A percentile compares a stretch with the other conserved stretches of the same genome.
Evolutionary conservation across 1,140 invertebrate genomes (phyloP).

Genomic region (Aporrectodea caliginosa): DNA sequence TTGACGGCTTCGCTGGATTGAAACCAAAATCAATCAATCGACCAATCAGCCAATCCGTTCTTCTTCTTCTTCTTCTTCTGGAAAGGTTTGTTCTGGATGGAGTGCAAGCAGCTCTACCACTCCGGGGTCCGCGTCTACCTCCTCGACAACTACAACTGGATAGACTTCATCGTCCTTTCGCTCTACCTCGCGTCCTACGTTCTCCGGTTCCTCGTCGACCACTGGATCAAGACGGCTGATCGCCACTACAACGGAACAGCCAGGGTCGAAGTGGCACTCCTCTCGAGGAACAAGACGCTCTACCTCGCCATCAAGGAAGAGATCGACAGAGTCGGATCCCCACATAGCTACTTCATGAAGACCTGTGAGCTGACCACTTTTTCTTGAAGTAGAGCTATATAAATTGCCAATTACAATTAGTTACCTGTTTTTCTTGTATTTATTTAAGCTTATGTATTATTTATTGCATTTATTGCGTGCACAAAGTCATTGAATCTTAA

Average conservation of each 20-base stretch:
- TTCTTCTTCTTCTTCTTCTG: too few relatives aligned
- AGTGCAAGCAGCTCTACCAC: slow-evolving; percentile 54
- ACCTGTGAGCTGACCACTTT: slow-evolving; percentile 53
- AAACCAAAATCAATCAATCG: too few relatives aligned
- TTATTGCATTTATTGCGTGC: too few relatives aligned
- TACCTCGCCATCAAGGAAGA: slow-evolving; percentile 39
- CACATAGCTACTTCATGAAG: slow-evolving; percentile 53
- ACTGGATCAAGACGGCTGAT: slow-evolving; percentile 34
- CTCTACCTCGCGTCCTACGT: slow-evolving; percentile 55
- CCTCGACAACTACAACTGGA: slow-evolving; percentile 52
- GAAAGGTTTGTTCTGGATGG: slow-evolving; percentile 54
- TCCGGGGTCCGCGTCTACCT: slow-evolving; percentile 50
- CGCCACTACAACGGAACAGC: slow-evolving; percentile 49
- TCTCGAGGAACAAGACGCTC: slow-evolving; percentile 32
- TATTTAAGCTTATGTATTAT: too few relatives aligned
- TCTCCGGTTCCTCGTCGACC: slow-evolving; percentile 45
- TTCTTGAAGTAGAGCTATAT: too few relatives aligned
- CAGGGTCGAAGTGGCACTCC: slow-evolving; percentile 39
- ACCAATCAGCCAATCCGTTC: too few relatives aligned
- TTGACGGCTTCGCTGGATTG: too few relatives aligned
- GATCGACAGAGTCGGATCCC: slow-evolving; percentile 5
- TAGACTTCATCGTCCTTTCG: slow-evolving; percentile 51
- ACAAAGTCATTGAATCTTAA: too few relatives aligned
- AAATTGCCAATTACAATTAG: too few relatives aligned
- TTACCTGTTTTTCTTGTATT: too few relatives aligned